Evolutionary conservation across 30 jellyfish, hydroid and myxozoan species (phyloP).

Genomic region (Chrysaora quinquecirrha): DNA sequence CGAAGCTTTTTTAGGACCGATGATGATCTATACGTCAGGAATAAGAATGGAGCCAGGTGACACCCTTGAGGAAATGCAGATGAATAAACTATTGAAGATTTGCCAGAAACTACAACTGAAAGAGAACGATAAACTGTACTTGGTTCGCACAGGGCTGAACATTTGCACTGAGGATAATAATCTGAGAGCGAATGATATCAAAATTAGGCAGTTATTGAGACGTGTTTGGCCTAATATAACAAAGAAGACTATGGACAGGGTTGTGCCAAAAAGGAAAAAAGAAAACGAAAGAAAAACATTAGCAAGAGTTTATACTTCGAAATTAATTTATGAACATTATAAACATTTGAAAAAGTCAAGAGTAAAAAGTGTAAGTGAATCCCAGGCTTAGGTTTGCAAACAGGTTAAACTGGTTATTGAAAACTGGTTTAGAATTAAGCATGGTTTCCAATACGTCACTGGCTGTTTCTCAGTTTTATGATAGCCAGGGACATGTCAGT

Average conservation of each 20-base stretch:
- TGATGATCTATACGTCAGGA: constrained; percentile 90
- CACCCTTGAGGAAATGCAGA: constrained; percentile 87
- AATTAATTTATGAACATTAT: constrained; percentile 75
- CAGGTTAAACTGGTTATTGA: too few species aligned
- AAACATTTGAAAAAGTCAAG: constrained; percentile 61
- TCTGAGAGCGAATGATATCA: constrained; percentile 75
- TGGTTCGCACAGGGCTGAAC: constrained; percentile 88
- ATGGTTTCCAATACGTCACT: too few species aligned
- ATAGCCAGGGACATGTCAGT: too few species aligned
- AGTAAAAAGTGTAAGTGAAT: too few species aligned
- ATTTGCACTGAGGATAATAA: constrained; percentile 79
- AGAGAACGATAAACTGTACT: constrained; percentile 62
- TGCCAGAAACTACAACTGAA: constrained; percentile 74
- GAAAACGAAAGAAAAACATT: constrained; percentile 64
- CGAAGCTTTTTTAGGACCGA: constrained; percentile 80
- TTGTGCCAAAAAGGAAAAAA: constrained; percentile 77
- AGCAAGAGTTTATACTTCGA: constrained; percentile 75
- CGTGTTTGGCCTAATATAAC: constrained; percentile 75
- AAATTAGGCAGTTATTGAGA: constrained; percentile 74
- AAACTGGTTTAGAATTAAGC: too few species aligned
- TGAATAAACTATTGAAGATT: constrained; percentile 68
- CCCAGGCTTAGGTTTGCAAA: too few species aligned
- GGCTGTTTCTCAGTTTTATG: too few species aligned
- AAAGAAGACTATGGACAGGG: constrained; percentile 82
- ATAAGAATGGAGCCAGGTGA: constrained; percentile 53